Percentiles rank a stretch among this genome's conserved stretches.
Evolutionary conservation across 1,140 invertebrate species (phyloP).

Genomic region (Spodoptera litura): DNA sequence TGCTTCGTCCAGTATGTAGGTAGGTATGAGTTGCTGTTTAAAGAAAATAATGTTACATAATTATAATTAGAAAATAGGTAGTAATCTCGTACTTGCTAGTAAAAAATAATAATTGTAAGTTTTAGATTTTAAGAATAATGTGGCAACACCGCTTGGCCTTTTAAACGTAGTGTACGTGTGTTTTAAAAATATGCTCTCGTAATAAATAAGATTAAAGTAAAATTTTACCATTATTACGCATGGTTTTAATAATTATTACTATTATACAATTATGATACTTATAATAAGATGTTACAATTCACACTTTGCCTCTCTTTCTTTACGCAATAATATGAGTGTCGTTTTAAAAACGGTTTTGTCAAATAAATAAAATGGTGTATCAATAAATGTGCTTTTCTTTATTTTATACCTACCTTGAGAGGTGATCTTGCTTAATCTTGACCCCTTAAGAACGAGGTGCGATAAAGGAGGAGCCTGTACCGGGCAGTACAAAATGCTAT

Average conservation of each 20-base stretch:
- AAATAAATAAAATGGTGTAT: constrained; percentile 78
- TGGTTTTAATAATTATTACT: constrained; percentile 68
- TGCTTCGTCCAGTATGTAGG: constrained; percentile 30
- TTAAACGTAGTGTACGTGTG: constrained; percentile 80
- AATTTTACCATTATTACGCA: constrained; percentile 70
- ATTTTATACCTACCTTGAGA: constrained; percentile 50
- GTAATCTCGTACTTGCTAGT: constrained; percentile 74
- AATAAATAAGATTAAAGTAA: constrained; percentile 65
- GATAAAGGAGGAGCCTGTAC: too few species aligned
- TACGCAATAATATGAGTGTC: constrained; percentile 82
- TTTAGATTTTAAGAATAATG: constrained; percentile 65
- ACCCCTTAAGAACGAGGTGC: too few species aligned
- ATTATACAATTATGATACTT: constrained; percentile 51
- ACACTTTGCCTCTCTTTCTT: constrained; percentile 79
- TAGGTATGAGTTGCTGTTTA: constrained; percentile 40
- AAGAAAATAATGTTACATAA: constrained; percentile 55
- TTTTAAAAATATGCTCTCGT: constrained; percentile 71
- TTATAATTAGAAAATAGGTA: constrained; percentile 51
- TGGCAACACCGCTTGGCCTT: constrained; percentile 86
- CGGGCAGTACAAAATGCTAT: too few species aligned
- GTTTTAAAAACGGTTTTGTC: constrained; percentile 84
- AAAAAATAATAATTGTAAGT: constrained; percentile 54
- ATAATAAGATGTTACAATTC: constrained; percentile 75
- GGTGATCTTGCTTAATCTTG: too few species aligned
- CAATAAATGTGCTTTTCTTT: constrained; percentile 75